These are phyloP conservation scores for Microctenopoma steveboyesi DNA, from an alignment of 2,797 vertebrate species.

Conservation along the genomic window DNA sequence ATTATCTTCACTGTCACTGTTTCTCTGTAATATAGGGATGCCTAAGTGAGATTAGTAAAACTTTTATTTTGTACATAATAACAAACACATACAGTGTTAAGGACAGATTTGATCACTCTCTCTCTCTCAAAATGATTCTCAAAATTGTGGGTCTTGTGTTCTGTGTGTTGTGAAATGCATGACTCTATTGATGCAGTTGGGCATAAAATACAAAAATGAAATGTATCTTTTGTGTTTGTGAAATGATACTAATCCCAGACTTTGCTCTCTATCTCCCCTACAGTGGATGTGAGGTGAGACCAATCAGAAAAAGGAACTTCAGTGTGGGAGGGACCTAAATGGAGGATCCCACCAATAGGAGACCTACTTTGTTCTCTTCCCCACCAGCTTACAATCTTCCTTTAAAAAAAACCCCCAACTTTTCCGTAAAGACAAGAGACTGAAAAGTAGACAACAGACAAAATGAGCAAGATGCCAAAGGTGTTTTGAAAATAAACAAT, in stretches of 20 bases:
- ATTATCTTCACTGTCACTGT: background rate
- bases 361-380: constrained; percentile 82
- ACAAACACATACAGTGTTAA: background rate
- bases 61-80: constrained; percentile 25
- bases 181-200: constrained; percentile 46
- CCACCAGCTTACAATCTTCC: constrained; percentile 52
- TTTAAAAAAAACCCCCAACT: constrained; percentile 51
- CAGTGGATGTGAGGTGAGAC: constrained; percentile 97
- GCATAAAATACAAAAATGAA: constrained; percentile 16
- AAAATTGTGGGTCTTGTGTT: constrained; percentile 27
- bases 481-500: constrained; percentile 86
- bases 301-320: constrained; percentile 83
- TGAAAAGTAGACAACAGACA: constrained; percentile 76
- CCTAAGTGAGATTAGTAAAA: too few species aligned
- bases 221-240: background rate
- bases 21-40: constrained; percentile 2
- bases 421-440: constrained; percentile 72
- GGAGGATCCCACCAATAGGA: constrained; percentile 74
- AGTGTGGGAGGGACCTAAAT: constrained; percentile 83
- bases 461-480: constrained; percentile 81
- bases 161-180: constrained; percentile 62
- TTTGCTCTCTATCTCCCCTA: constrained; percentile 46
- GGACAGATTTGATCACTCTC: constrained; percentile 12
- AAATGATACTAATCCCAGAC: constrained; percentile 26
- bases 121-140: constrained; percentile 15